These are phyloP conservation scores for Sebastes iracundus DNA, from an alignment of 2,797 vertebrate species.

Conservation along the genomic window DNA sequence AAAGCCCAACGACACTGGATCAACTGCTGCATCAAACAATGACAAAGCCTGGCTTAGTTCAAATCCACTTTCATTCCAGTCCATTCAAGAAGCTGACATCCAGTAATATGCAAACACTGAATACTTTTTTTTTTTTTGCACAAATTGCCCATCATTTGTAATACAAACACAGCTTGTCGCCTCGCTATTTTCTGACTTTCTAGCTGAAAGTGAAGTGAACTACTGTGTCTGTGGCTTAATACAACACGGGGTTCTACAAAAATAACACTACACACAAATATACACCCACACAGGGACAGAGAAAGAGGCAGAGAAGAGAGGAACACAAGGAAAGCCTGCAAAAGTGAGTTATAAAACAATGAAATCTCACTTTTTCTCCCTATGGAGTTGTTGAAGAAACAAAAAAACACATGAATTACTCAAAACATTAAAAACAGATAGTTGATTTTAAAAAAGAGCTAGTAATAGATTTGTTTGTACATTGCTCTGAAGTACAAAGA, in stretches of 20 bases:
- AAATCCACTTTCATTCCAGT: slow-evolving; percentile 23
- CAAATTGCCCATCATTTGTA: not conserved
- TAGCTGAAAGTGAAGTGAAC: slow-evolving; percentile 34
- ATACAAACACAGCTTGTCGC: slow-evolving; percentile 15
- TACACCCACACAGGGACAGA: slow-evolving; percentile 33
- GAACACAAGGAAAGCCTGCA: slow-evolving; percentile 16
- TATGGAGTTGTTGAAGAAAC: slow-evolving; percentile 5
- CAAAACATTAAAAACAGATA: not conserved
- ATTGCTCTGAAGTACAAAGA: slow-evolving; percentile 19
- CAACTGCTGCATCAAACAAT: slow-evolving; percentile 26
- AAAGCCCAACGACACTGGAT: slow-evolving; percentile 47
- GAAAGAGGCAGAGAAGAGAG: slow-evolving; percentile 16
- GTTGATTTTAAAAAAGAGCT: slow-evolving; percentile 20
- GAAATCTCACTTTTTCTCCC: slow-evolving; percentile 3
- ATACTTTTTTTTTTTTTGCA: not conserved
- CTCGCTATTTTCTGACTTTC: slow-evolving; percentile 32
- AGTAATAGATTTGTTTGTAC: not conserved
- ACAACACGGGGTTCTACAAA: slow-evolving; percentile 15
- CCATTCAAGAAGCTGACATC: not conserved
- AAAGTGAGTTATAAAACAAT: slow-evolving; percentile 31
- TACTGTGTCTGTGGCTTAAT: slow-evolving; percentile 12
- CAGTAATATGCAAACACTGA: not conserved
- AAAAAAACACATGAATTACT: slow-evolving; percentile 4
- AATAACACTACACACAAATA: slow-evolving; percentile 45
- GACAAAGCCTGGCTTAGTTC: slow-evolving; percentile 29